phyloP scores from a whole-genome alignment of 2,113 vertebrate species.

The Callipepla californica region DNA sequence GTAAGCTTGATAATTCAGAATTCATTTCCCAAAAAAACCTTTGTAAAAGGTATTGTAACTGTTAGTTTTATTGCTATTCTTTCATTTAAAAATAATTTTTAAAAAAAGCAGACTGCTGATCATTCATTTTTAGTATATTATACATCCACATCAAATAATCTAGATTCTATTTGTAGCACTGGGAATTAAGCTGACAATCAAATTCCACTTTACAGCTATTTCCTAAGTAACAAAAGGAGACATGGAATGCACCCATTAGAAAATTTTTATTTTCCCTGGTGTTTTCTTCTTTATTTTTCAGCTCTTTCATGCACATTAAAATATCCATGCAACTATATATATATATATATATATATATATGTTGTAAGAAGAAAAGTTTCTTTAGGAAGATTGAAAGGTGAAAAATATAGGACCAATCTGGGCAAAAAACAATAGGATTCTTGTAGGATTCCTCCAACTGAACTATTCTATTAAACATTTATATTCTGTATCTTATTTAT shows the following conservation, averaged over 20 bases:
- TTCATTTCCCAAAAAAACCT: not conserved
- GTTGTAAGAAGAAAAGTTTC: not conserved
- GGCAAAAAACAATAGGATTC: not conserved
- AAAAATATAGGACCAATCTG: not conserved
- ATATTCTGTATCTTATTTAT: not conserved
- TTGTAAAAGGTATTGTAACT: not conserved
- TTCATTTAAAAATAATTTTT: not conserved
- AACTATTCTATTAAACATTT: not conserved
- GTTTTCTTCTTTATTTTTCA: not conserved
- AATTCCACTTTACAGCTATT: not conserved
- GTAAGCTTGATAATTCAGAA: not conserved
- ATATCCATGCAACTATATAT: not conserved
- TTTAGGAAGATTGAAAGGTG: not conserved
- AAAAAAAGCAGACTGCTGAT: not conserved
- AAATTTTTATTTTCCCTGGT: not conserved
- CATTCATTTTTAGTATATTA: not conserved
- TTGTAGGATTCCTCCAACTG: not conserved
- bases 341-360: too few relatives aligned
- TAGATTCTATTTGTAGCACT: not conserved
- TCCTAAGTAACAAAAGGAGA: not conserved
- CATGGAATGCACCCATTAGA: not conserved
- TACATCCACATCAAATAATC: not conserved
- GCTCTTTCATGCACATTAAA: not conserved
- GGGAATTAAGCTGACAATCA: slow-evolving; percentile 8
- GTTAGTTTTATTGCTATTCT: not conserved